Base-by-base conservation (phyloP, 1,140 invertebrate species). In the Trigoniulus corallinus region DNA sequence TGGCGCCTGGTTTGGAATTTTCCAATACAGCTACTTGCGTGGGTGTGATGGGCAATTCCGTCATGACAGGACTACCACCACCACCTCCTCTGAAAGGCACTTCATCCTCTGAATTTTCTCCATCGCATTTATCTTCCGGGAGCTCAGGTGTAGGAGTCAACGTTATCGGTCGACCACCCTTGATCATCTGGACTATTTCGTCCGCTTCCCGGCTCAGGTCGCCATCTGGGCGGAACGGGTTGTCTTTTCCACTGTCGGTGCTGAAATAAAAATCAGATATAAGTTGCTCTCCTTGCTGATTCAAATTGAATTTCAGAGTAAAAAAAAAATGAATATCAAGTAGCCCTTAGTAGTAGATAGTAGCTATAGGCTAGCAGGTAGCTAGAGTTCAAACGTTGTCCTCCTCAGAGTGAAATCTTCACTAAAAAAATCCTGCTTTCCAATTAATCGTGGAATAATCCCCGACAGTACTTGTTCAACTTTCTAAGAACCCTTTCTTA, bases 141-240 rank as follows among this genome's bases (percentile, higher is more conserved):
- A 59, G 57, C 39, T 60, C 53, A n/a, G 34, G 53, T 25, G 61
- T 64, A 42, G 62, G 60, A 24, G 57, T 69, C 56, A 53, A 59
- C 27, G 60, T 84, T 60, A 86, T 84, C 44, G 83, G 83, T 61
- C 84, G 84, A 40, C 84, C 84, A 52, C 84, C 85, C 68, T 88
- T 88, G 66, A 92, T 92, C 67, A 89, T 73, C 60, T 89, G 85
- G 25, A 96, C 87, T 57, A 97, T 93, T 69, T 93, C 86, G 64
- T 96, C 91, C 18, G 91, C 89, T 68, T 97, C 92, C 60, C 84
- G 76, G 57, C 84, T 89, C 54, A 97, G 70, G 68, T 95, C 88
- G 44, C 91, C 89, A 60, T 92, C 91, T 3, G 91, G 91, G 65
- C 88, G 79, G 74, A 96, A 97, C 24, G 91, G 91, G 70, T 96